phyloP scores from a whole-genome alignment of 2,113 vertebrate species.

The Callopanchax toddi region DNA sequence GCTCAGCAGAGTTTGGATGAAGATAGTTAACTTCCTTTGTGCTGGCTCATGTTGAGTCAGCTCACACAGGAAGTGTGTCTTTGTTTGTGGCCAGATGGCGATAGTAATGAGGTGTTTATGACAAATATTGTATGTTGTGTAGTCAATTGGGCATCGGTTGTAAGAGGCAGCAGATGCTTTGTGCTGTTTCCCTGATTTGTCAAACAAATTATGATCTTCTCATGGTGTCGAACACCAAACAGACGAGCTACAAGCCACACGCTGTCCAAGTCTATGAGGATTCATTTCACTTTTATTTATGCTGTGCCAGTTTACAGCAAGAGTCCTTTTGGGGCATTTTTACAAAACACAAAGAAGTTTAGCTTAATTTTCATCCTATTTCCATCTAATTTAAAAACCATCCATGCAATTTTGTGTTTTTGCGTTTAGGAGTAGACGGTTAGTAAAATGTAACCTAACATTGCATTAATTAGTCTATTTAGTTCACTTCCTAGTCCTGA shows the following conservation, averaged over 20 bases:
- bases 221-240: conserved; percentile 9
- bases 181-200: conserved; percentile 42
- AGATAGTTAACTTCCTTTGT: conserved; percentile 36
- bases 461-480: no score
- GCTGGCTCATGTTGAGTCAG: conserved; percentile 27
- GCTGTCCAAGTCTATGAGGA: conserved; percentile 2
- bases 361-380: no score
- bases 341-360: neutral
- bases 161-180: conserved; percentile 33
- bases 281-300: neutral
- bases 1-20: conserved; percentile 28
- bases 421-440: neutral
- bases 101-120: conserved; percentile 56
- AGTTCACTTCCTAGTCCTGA: no score
- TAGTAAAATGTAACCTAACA: neutral
- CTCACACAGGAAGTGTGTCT: conserved; percentile 19
- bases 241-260: conserved; percentile 2
- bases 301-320: neutral
- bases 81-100: conserved; percentile 19
- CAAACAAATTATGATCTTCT: conserved; percentile 38
- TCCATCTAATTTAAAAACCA: no score
- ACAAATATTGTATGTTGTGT: conserved; percentile 47
- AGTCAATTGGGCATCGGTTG: conserved; percentile 41
- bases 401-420: no score
- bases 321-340: neutral